Evolutionary conservation across 2,888 invertebrate genomes (phyloP).

Genomic region (Drosophila fulvimacula): DNA sequence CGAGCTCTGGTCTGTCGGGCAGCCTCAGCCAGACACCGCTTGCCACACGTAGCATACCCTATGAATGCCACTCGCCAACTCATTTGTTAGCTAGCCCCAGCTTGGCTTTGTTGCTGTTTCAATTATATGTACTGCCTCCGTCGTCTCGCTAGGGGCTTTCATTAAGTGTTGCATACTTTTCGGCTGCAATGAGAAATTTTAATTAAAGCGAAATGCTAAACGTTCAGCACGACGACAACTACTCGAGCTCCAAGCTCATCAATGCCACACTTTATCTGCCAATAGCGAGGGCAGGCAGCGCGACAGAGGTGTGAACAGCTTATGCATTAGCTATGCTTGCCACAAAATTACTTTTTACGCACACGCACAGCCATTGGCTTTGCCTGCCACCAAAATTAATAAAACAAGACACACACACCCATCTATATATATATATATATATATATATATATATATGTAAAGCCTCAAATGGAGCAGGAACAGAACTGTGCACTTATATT

Average conservation of each 20-base stretch:
- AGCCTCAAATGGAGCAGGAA: conserved; percentile 40
- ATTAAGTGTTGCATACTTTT: conserved; percentile 46
- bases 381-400: conserved; percentile 39
- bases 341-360: conserved; percentile 47
- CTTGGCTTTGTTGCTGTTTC: conserved; percentile 9
- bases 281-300: not conserved
- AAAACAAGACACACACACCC: conserved; percentile 17
- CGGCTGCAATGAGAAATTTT: conserved; percentile 19
- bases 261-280: not conserved
- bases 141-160: not conserved
- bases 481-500: conserved; percentile 62
- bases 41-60: conserved; percentile 59
- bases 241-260: not conserved
- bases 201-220: conserved; percentile 5
- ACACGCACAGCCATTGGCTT: conserved; percentile 4
- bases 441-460: not conserved
- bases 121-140: not conserved
- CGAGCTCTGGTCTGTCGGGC: conserved; percentile 23
- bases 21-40: conserved; percentile 30
- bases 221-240: not conserved
- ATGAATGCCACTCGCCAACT: conserved; percentile 6
- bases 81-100: not conserved
- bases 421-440: not conserved
- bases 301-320: not conserved
- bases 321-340: conserved; percentile 48